A percentile compares a stretch with the other conserved stretches of the same genome.
Evolutionary conservation across 1,140 invertebrate genomes (phyloP).

Genomic region (Philotrypesis tridentata): DNA sequence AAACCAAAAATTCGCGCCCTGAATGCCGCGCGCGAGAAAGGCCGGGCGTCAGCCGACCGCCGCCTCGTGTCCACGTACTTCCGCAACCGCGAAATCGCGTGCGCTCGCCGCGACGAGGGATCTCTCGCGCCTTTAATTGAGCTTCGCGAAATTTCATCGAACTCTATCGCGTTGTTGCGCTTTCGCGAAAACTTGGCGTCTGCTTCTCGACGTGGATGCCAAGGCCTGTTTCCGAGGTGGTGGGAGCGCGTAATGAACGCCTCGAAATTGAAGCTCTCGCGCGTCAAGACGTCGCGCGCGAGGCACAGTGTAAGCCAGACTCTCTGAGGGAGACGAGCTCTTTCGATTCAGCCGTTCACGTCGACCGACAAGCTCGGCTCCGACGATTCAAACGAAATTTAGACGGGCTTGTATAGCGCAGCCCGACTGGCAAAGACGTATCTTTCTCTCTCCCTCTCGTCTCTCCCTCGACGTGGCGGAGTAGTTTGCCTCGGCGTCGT

Average conservation of each 20-base stretch:
- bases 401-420: neutral
- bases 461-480: no score
- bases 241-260: no score
- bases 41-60: constrained; percentile 39
- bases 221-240: no score
- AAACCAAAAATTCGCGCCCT: no score
- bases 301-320: no score
- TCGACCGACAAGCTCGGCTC: neutral
- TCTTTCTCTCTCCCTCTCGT: neutral
- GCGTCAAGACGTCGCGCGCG: no score
- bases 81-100: constrained; percentile 40
- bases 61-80: constrained; percentile 44
- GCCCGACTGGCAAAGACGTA: constrained; percentile 22
- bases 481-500: constrained; percentile 36
- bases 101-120: neutral
- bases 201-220: no score
- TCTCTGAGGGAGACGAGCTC: no score
- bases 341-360: neutral
- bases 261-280: no score
- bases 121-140: constrained; percentile 39
- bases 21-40: constrained; percentile 40
- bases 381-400: constrained; percentile 40
- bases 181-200: no score
- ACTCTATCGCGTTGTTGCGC: neutral
- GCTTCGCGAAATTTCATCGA: neutral